These are phyloP conservation scores for Sphaeramia orbicularis DNA, from an alignment of 2,797 vertebrate species.

Conservation along the genomic window DNA sequence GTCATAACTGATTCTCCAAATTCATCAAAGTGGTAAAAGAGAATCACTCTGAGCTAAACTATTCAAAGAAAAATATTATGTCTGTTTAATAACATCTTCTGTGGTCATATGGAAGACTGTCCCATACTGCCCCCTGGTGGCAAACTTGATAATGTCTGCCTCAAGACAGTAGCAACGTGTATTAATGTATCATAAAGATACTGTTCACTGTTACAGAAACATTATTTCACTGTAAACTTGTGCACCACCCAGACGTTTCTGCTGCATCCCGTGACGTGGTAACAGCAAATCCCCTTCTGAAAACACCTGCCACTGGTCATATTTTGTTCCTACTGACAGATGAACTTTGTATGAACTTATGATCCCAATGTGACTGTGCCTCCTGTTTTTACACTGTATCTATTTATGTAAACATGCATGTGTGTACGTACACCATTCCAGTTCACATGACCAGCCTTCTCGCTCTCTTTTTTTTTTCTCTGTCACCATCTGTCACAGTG, in stretches of 20 bases:
- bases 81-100: neutral
- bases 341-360: constrained; percentile 55
- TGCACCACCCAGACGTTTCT: neutral
- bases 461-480: neutral
- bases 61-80: constrained; percentile 2
- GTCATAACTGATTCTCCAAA: neutral
- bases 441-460: constrained; percentile 43
- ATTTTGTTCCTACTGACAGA: constrained; percentile 62
- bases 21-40: constrained; percentile 8
- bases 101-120: constrained; percentile 34
- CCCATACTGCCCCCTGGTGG: constrained; percentile 71
- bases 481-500: constrained; percentile 53
- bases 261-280: constrained; percentile 13
- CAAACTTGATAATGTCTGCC: constrained; percentile 4
- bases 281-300: constrained; percentile 19
- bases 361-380: constrained; percentile 76
- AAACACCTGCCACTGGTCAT: constrained; percentile 36
- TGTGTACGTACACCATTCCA: constrained; percentile 62
- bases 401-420: constrained; percentile 75
- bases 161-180: constrained; percentile 10
- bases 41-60: neutral
- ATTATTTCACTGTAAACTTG: constrained; percentile 34
- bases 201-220: constrained; percentile 3
- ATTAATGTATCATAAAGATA: constrained; percentile 2
- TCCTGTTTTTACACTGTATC: constrained; percentile 82